Evolutionary conservation across 2,888 invertebrate species (phyloP), one percentile per base, ranked within the genome.

Genomic region (Heliothis peltigera): DNA sequence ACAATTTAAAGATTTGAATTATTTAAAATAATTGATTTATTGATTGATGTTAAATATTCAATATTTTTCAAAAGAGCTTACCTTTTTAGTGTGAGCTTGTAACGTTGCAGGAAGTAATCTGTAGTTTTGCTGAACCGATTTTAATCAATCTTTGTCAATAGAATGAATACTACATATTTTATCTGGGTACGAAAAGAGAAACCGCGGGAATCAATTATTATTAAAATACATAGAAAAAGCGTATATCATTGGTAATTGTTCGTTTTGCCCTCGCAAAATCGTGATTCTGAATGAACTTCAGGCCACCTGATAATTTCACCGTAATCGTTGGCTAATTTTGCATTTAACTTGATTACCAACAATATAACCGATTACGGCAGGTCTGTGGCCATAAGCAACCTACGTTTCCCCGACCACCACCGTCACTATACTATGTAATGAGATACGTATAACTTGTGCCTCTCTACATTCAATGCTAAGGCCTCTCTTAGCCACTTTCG

Each of bases 401-500:
- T 42, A 52, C 10, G 54, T 72, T 80, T 80, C 47, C 48, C 55
- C 66, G 44, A 22, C 39, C 39, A 46, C 59, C 61, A 32, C 56
- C 46, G 43, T 52, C 60, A 58, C 22, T 8, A 56, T 72, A 72
- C 25, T 3, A 55, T 47, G 47, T 59, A 73, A 54, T 46, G 61
- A 55, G 47, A 19, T 19, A 68, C 32, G 39, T 64, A 56, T n/a
- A 52, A 46, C 15, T 48, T 22, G 51, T 74, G 56, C 64, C 56
- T 79, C 55, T 56, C 55, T 42, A 52, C 56, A 62, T 46, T 65
- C 48, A 48, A 52, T 53, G 54, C 39, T 28, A 21, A 49, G 32
- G 53, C 67, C 61, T 32, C 49, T 68, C 25, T 25, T 42, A 49
- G 35, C 19, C 52, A 68, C 75, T 75, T 64, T 81, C 76, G 48